Percentiles rank a stretch among this genome's conserved stretches.
These are phyloP conservation scores for Parascotia fuliginaria DNA, from an alignment of 2,888 invertebrate species.

Conservation along the genomic window DNA sequence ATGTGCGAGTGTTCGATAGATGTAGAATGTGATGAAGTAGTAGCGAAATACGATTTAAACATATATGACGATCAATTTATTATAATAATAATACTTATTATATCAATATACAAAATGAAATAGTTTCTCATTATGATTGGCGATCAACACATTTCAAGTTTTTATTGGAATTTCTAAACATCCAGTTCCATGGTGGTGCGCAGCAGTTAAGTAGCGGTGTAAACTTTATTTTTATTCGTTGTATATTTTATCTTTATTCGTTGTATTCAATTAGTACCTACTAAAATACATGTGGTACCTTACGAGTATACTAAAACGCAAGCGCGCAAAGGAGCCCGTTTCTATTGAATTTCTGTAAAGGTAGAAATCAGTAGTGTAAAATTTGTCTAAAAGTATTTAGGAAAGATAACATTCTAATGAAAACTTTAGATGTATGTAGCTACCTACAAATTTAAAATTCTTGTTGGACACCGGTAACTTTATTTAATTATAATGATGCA, in stretches of 20 bases:
- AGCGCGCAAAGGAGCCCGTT: too few species aligned
- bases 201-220: too few species aligned
- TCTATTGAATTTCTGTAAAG: too few species aligned
- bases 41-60: slow-evolving; percentile 65
- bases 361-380: too few species aligned
- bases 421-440: slow-evolving; percentile 32
- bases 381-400: slow-evolving; percentile 22
- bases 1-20: slow-evolving; percentile 85
- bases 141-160: slow-evolving; percentile 19
- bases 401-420: slow-evolving; percentile 18
- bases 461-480: slow-evolving; percentile 37
- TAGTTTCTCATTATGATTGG: slow-evolving; percentile 11
- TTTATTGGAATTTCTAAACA: slow-evolving; percentile 28
- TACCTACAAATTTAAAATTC: slow-evolving; percentile 19
- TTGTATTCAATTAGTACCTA: too few species aligned
- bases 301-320: too few species aligned
- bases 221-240: too few species aligned
- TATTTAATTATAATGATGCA: slow-evolving; percentile 48
- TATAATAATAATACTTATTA: slow-evolving; percentile 40
- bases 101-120: slow-evolving; percentile 11
- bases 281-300: too few species aligned
- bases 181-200: too few species aligned
- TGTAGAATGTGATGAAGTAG: slow-evolving; percentile 79
- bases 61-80: slow-evolving; percentile 57
- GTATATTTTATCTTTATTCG: too few species aligned